These are phyloP conservation scores for Pteria penguin DNA, from an alignment of 2,888 invertebrate species.

Conservation along the genomic window DNA sequence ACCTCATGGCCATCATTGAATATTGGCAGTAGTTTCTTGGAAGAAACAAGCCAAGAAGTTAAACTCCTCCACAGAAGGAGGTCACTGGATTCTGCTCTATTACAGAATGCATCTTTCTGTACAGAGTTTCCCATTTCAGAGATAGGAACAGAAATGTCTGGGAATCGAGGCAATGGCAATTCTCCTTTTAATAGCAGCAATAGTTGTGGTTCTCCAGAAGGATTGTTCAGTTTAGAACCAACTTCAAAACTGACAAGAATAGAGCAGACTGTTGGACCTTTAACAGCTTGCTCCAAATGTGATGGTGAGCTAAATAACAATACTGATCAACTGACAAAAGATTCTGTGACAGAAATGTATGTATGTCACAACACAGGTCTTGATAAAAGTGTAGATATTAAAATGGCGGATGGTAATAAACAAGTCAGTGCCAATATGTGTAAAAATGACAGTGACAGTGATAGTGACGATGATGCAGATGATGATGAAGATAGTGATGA, in stretches of 20 bases:
- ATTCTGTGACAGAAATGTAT: background rate
- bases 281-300: background rate
- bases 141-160: constrained; percentile 38
- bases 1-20: constrained; percentile 18
- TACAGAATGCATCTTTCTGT: constrained; percentile 29
- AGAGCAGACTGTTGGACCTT: background rate
- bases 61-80: background rate
- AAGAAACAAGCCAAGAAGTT: background rate
- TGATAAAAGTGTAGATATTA: too few species aligned
- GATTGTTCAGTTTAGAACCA: constrained; percentile 10
- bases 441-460: background rate
- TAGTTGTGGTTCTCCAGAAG: constrained; percentile 43
- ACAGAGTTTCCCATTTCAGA: constrained; percentile 43
- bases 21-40: background rate
- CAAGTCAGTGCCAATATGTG: background rate
- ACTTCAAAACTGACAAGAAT: background rate
- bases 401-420: background rate
- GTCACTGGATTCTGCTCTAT: constrained; percentile 8
- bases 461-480: background rate
- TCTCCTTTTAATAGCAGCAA: constrained; percentile 44
- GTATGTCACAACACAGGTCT: too few species aligned
- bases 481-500: constrained; percentile 11
- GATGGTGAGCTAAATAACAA: background rate
- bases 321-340: background rate
- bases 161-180: constrained; percentile 44